A percentile compares a stretch with the other conserved stretches of the same genome.
These are phyloP conservation scores for Aricia agestis DNA, from an alignment of 1,140 invertebrate species.

Conservation along the genomic window DNA sequence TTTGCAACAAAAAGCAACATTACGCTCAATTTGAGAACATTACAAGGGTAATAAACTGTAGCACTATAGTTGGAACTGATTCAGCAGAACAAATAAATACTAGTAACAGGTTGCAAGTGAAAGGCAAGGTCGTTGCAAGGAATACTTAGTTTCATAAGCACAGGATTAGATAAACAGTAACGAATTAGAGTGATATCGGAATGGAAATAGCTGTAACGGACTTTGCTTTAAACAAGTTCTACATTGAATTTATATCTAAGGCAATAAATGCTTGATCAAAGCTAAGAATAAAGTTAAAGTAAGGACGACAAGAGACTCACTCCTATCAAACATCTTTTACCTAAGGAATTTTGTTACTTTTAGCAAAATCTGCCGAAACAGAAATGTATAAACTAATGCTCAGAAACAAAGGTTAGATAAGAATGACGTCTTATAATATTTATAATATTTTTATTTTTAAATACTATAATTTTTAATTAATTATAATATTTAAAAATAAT, in stretches of 20 bases:
- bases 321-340: too few species aligned
- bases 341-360: too few species aligned
- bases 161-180: constrained; percentile 3
- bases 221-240: background rate
- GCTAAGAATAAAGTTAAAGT: too few species aligned
- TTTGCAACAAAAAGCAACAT: background rate
- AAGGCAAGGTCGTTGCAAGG: constrained; percentile 15
- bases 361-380: too few species aligned
- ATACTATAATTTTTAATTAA: too few species aligned
- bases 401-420: too few species aligned
- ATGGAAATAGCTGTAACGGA: background rate
- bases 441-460: too few species aligned
- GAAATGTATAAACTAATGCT: too few species aligned
- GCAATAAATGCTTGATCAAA: background rate
- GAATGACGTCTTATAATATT: too few species aligned
- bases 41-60: constrained; percentile 6
- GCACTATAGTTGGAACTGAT: constrained; percentile 6
- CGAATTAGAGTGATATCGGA: background rate
- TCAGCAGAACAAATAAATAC: constrained; percentile 14
- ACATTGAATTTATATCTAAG: background rate
- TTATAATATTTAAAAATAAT: too few species aligned
- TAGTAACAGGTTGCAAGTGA: constrained; percentile 14
- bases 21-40: constrained; percentile 1
- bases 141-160: constrained; percentile 14
- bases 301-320: too few species aligned